Base-by-base conservation (phyloP, 2,797 vertebrate genomes). In the Dendrocincla tyrannina region DNA sequence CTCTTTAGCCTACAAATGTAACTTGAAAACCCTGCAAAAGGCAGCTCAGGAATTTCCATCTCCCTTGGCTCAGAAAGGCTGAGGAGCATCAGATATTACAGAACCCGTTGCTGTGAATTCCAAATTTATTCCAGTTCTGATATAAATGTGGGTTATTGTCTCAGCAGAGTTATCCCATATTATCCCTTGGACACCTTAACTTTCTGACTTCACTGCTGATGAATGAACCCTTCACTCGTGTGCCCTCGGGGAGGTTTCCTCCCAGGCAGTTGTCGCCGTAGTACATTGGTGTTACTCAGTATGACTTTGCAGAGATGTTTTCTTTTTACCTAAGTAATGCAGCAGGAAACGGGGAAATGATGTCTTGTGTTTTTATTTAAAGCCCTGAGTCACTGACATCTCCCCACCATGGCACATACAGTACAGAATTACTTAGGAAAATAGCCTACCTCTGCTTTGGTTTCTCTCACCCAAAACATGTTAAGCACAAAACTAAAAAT, bases 261-360 rank as follows among this genome's bases (percentile, higher is more conserved):
- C 32, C 5, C 13, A 0, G 1, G 17, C 60, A 33, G 4, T 7
- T 42, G 6, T 3, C 33, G 56, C 72, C 0, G 0, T 4, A 3
- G 41, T 15, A 60, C 32, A 3, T 6, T 16, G 8, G 64, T 47
- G 39, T 69, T 58, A 4, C 74, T 81, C 42, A 2, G 33, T 1
- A 0, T n/a, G 81, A 53, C 68, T 91, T 78, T 62, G 64, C 85
- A 85, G 76, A 74, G 63, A 11, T 78, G 50, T 63, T 85, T 85
- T 10, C 60, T 59, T 69, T 78, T 42, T 49, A 66, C 85, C 28
- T 9, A 28, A 60, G 60, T 42, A 23, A 77, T 28, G 73, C 93
- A 91, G 73, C 68, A 85, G 7, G 50, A 56, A 66, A 25, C 30
- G 91, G 68, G 58, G 58, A 69, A 59, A 59, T 25, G 56, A 32